These are phyloP conservation scores for Mus spicilegus DNA, from an alignment of 2,113 vertebrate genomes.

Conservation along the genomic window DNA sequence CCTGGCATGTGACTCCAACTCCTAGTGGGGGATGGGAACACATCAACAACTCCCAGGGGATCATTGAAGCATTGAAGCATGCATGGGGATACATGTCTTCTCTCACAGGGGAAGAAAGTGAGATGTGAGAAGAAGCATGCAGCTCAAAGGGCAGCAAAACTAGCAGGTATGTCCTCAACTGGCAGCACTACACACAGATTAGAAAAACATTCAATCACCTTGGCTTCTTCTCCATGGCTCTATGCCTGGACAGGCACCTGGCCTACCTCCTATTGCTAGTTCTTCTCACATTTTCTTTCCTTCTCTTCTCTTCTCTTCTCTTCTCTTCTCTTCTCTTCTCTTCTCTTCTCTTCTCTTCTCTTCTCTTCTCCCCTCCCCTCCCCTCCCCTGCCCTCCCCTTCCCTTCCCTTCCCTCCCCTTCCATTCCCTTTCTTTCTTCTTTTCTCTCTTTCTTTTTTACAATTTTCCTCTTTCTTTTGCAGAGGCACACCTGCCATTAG, in stretches of 20 bases:
- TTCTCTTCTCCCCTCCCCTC: no score
- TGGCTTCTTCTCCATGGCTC: slow-evolving; percentile 78
- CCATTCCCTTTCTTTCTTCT: no score
- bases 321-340: no score
- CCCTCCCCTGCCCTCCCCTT: no score
- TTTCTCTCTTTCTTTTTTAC: slow-evolving; percentile 70
- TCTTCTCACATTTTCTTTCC: slow-evolving; percentile 79
- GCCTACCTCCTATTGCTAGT: slow-evolving; percentile 51
- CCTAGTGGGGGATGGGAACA: no score
- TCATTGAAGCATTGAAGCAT: rapidly evolving
- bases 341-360: no score
- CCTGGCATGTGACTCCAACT: rapidly evolving
- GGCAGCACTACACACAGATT: slow-evolving; percentile 74
- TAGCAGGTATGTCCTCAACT: slow-evolving; percentile 67
- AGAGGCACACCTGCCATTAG: slow-evolving; percentile 65
- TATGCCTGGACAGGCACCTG: slow-evolving; percentile 81
- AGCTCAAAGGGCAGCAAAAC: slow-evolving; percentile 63
- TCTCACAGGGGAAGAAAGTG: slow-evolving; percentile 14
- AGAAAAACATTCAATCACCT: slow-evolving; percentile 78
- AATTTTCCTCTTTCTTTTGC: slow-evolving; percentile 72
- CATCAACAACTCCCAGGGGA: not conserved
- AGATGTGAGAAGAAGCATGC: slow-evolving; percentile 51
- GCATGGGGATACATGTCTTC: not conserved
- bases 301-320: slow-evolving; percentile 64
- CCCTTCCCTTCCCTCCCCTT: no score